Evolutionary conservation across 2,888 invertebrate genomes (phyloP), one percentile per base, ranked within the genome.

Genomic region (Perdita meconis): DNA sequence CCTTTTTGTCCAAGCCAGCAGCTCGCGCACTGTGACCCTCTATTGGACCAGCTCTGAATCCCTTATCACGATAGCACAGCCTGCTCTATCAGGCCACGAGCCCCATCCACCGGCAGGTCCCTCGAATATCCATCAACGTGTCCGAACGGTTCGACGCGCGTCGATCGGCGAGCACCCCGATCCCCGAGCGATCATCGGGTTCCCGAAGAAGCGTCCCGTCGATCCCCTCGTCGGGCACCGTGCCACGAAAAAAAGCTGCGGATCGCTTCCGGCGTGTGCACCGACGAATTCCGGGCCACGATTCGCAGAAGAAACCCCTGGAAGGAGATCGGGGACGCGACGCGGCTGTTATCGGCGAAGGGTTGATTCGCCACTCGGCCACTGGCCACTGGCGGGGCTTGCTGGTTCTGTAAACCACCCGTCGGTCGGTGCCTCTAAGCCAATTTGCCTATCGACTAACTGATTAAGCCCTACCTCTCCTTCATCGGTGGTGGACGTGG

Each of bases 371-470:
- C 73, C 77, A 70, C 74, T 85, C 82, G 81, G 78, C 76, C 85
- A 85, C 86, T 86, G 81, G 81, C 72, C 83, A 82, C 83, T 79
- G 82, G 59, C 83, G 76, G 73, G 73, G 82, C 55, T 80, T 71
- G 84, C 71, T 80, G 86, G 86, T 82, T 87, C 83, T 84, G 85
- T 86, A 86, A 86, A 88, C 88, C 89, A 88, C 88, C 87, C 89
- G 78, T 87, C 84, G 84, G 86, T 86, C 88, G 89, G 83, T 87
- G 89, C 84, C 89, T 90, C 86, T 92, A 92, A 92, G 92, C 92
- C 92, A 92, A 92, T 92, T 92, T 92, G 90, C 88, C 89, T 92
- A 92, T 92, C 91, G 92, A 92, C 92, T 89, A 92, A 90, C 92
- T 92, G 92, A 92, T 92, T 92, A 92, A 92, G 90, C 90, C 90